phyloP scores from a whole-genome alignment of 2,797 vertebrate species.

The Pangasius krempfi region DNA sequence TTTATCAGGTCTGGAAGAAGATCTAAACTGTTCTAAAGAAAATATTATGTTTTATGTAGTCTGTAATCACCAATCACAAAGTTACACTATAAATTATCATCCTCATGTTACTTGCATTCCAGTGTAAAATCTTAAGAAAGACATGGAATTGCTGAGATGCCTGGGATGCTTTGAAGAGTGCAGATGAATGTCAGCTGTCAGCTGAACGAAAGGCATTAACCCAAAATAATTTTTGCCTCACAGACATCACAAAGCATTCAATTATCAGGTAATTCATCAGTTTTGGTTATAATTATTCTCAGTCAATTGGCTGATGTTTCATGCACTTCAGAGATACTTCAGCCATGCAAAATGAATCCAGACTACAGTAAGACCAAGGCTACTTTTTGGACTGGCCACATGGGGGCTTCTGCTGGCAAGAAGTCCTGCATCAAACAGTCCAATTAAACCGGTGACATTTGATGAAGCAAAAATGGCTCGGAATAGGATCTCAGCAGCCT shows the following conservation, averaged over 20 bases:
- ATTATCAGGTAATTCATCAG: slow-evolving; percentile 57
- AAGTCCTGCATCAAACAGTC: background rate
- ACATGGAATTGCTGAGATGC: slow-evolving; percentile 53
- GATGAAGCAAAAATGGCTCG: slow-evolving; percentile 7
- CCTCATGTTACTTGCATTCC: slow-evolving; percentile 47
- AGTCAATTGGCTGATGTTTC: slow-evolving; percentile 29
- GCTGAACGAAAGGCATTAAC: slow-evolving; percentile 56
- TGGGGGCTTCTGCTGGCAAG: slow-evolving; percentile 26
- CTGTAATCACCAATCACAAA: slow-evolving; percentile 41
- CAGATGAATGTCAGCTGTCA: slow-evolving; percentile 57
- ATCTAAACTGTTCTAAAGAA: background rate
- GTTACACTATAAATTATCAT: slow-evolving; percentile 52
- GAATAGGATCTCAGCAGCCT: background rate
- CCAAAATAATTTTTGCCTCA: slow-evolving; percentile 31
- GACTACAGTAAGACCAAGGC: slow-evolving; percentile 10
- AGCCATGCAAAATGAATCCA: slow-evolving; percentile 17
- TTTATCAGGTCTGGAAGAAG: background rate
- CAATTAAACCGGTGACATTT: slow-evolving; percentile 1
- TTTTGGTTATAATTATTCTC: slow-evolving; percentile 47
- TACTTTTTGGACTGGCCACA: slow-evolving; percentile 24
- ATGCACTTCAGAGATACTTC: slow-evolving; percentile 37
- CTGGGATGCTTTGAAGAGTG: slow-evolving; percentile 52
- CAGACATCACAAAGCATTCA: slow-evolving; percentile 54
- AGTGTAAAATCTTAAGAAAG: slow-evolving; percentile 40
- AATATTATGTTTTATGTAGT: slow-evolving; percentile 9